A percentile compares a stretch with the other conserved stretches of the same genome.
These are phyloP conservation scores for Belonocnema kinseyi DNA, from an alignment of 1,140 invertebrate species.

Conservation along the genomic window DNA sequence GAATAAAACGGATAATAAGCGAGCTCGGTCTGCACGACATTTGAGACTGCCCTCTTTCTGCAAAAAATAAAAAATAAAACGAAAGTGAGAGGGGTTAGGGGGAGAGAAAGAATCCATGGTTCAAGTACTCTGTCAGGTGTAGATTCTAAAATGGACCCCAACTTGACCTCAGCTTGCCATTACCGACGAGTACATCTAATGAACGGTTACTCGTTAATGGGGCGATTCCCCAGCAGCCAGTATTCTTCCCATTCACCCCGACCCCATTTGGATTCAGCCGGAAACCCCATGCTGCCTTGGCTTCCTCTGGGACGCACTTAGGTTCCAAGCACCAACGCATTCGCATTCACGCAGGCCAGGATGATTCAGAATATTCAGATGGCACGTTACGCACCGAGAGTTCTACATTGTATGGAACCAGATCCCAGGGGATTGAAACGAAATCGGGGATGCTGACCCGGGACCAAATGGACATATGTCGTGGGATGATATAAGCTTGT, in stretches of 20 bases:
- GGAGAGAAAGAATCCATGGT: not conserved
- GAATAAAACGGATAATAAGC: slow-evolving; percentile 54
- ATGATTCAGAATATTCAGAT: slow-evolving; percentile 5
- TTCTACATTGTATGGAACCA: not conserved
- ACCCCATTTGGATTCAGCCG: slow-evolving; percentile 41
- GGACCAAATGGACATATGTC: not conserved
- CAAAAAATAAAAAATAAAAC: not conserved
- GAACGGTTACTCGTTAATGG: slow-evolving; percentile 61
- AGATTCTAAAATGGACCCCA: slow-evolving; percentile 44
- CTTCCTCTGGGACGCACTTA: slow-evolving; percentile 36
- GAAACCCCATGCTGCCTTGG: slow-evolving; percentile 45
- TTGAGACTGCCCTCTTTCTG: slow-evolving; percentile 34
- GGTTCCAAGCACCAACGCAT: not conserved
- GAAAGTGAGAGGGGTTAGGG: too few relatives aligned
- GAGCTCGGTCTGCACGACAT: slow-evolving; percentile 50
- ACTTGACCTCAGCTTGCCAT: slow-evolving; percentile 54
- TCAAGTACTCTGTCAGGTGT: slow-evolving; percentile 18
- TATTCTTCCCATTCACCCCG: slow-evolving; percentile 40
- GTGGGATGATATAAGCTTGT: not conserved
- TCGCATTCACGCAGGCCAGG: not conserved
- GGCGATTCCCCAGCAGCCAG: slow-evolving; percentile 53
- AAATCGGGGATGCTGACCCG: not conserved
- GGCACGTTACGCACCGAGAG: slow-evolving; percentile 10
- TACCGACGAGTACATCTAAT: slow-evolving; percentile 56
- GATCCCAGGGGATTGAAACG: not conserved